Base-by-base conservation (phyloP, 1,140 invertebrate genomes). In the Pseudachorutes palmiensis region DNA sequence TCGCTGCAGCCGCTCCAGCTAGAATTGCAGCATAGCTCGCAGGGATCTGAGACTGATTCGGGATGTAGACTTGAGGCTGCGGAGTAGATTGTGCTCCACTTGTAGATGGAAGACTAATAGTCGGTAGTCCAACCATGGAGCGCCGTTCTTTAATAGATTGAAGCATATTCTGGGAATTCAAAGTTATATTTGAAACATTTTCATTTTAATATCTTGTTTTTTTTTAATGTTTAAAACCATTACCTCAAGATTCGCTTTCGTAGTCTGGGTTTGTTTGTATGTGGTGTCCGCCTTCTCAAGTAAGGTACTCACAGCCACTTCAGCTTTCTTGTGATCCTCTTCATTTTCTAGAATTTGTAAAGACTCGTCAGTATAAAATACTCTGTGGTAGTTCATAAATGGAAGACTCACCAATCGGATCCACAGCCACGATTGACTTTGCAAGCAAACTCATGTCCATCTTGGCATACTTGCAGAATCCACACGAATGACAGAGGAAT, bases 381-480 rank as follows among this genome's bases (percentile, higher is more conserved):
- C n/a, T n/a, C n/a, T n/a, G n/a, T n/a, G n/a, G n/a, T n/a, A n/a
- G n/a, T n/a, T n/a, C n/a, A n/a, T n/a, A n/a, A n/a, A n/a, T n/a
- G n/a, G n/a, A n/a, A n/a, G 29, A 55, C 49, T 28, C 14, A 31
- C 45, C 28, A n/a, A 70, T 70, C 29, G 72, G 72, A 62, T 74
- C 72, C 2, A 74, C 72, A 1, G 72, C 72, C 0, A 74, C 72
- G 30, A 74, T 64, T 26, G 65, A 69, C 49, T 74, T 74, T 0
- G 69, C 69, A 14, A 74, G 48, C 19, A 74, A 32, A 57, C 63
- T 74, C 64, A 83, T 95, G 80, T 98, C 96, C 78, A 99, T 97
- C 79, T 98, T 97, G n/a, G 95, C 96, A 80, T 98, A 98, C 80
- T 98, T 98, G 81, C 95, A 98, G 79, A 97, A 98, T 1, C 96